Conservation (phyloP, 2,113 vertebrate genomes). For the Eonycteris spelaea region DNA sequence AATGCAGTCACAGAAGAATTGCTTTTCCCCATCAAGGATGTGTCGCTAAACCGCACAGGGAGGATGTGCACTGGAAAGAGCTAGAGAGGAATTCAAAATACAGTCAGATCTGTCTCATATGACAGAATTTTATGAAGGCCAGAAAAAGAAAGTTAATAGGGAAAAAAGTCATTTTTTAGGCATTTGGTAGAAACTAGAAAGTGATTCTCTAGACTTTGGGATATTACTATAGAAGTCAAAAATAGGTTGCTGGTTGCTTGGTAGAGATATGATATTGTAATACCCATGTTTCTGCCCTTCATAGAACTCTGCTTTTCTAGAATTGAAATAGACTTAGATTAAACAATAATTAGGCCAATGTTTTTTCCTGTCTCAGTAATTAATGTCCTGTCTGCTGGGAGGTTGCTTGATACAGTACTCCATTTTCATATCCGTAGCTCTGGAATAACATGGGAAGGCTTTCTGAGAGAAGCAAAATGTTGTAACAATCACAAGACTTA, state of each 20-base stretch:
- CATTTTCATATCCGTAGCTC: background rate
- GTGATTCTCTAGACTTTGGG: background rate
- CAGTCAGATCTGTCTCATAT: background rate
- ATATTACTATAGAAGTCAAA: background rate
- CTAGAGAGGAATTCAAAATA: background rate
- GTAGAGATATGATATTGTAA: background rate
- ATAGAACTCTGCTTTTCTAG: background rate
- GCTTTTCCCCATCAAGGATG: fast-evolving
- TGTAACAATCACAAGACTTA: background rate
- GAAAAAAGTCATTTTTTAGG: background rate
- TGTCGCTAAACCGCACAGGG: background rate
- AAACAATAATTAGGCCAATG: background rate
- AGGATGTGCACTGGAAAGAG: background rate
- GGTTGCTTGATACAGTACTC: background rate
- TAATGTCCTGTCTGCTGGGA: background rate
- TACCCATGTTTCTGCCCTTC: background rate
- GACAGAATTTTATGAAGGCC: background rate
- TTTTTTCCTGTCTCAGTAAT: background rate
- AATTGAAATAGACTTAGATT: background rate
- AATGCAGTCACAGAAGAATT: no score
- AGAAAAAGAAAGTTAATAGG: background rate
- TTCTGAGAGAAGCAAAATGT: background rate
- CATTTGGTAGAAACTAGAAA: background rate
- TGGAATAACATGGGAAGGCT: background rate
- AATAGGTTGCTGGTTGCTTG: background rate